Percentiles rank a stretch among this genome's conserved stretches.
These are phyloP conservation scores for Xestia rhomboidea DNA, from an alignment of 2,888 invertebrate genomes.

Conservation along the genomic window DNA sequence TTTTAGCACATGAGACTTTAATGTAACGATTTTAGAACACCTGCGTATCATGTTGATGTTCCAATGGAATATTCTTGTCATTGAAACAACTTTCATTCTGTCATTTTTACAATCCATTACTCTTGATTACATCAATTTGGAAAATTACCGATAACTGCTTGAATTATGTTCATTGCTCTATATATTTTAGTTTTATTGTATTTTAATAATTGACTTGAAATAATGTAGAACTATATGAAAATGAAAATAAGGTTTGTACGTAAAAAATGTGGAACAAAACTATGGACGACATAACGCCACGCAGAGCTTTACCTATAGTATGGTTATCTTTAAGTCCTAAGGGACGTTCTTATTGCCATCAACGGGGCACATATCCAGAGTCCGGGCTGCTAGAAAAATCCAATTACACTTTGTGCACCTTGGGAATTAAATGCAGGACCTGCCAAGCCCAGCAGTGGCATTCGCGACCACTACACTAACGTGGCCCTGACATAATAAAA, in stretches of 20 bases:
- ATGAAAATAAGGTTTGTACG: neutral
- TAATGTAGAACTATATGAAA: neutral
- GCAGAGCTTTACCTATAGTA: neutral
- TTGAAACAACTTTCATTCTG: neutral
- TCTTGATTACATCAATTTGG: neutral
- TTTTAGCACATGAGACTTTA: neutral
- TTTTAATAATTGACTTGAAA: neutral
- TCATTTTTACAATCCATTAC: neutral
- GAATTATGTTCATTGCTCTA: neutral
- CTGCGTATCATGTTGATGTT: neutral
- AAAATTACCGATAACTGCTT: neutral
- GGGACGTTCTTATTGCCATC: neutral
- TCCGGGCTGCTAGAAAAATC: neutral
- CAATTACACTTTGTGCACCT: neutral
- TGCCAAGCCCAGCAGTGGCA: neutral
- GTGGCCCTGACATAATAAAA: too few species aligned
- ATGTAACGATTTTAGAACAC: neutral
- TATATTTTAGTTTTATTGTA: neutral
- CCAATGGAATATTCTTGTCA: neutral
- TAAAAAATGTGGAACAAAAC: too few species aligned
- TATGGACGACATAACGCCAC: neutral
- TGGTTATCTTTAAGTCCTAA: neutral
- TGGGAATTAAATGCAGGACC: neutral
- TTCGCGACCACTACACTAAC: neutral
- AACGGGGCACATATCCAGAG: neutral